Conservation (phyloP, 1,140 invertebrate species). For the Lordiphosa stackelbergi region DNA sequence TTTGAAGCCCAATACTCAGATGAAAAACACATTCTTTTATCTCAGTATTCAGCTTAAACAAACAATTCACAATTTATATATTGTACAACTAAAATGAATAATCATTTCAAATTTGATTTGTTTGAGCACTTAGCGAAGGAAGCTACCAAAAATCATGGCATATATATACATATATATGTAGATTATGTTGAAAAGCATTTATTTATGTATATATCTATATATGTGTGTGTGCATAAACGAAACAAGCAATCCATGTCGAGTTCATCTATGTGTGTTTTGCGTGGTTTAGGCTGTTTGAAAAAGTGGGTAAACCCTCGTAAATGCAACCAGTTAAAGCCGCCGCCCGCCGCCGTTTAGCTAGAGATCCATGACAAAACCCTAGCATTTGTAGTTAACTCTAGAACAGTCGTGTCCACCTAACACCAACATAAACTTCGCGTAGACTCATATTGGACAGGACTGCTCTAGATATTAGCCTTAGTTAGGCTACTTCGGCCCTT, state of each 20-base stretch:
- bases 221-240: conserved; percentile 26
- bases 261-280: conserved; percentile 77
- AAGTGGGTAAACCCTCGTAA: conserved; percentile 14
- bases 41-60: neutral
- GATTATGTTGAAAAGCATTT: conserved; percentile 7
- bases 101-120: conserved; percentile 71
- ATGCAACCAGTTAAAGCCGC: conserved; percentile 8
- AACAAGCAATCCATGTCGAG: conserved; percentile 74
- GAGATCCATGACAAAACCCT: too few species aligned
- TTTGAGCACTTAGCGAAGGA: conserved; percentile 65
- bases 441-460: too few species aligned
- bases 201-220: conserved; percentile 36
- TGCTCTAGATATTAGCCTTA: too few species aligned
- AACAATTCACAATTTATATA: conserved; percentile 44
- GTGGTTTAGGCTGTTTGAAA: conserved; percentile 77
- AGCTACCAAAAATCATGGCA: conserved; percentile 37
- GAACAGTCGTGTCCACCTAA: too few species aligned
- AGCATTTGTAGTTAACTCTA: too few species aligned
- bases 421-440: too few species aligned
- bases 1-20: conserved; percentile 14
- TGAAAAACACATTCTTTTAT: conserved; percentile 12
- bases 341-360: too few species aligned
- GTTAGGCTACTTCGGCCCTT: too few species aligned
- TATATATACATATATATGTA: conserved; percentile 36
- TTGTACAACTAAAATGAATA: conserved; percentile 68